A percentile compares a stretch with the other conserved stretches of the same genome.
Conservation (phyloP, 2,113 vertebrate species). For the Cyphomyrus plagiostoma region DNA sequence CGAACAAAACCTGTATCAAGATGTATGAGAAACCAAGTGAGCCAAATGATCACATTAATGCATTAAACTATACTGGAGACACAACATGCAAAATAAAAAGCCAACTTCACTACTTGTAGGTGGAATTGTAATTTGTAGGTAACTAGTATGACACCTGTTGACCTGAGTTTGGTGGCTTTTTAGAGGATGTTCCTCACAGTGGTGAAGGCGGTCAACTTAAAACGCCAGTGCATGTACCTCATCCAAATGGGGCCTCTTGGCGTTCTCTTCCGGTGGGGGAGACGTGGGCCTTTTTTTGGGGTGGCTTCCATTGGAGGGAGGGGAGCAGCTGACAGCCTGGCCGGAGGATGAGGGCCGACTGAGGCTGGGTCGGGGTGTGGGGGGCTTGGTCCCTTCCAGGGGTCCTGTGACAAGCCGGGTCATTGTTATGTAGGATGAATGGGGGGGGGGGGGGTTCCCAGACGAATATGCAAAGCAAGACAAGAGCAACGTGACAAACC, state of each 20-base stretch:
- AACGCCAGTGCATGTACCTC: conserved; percentile 51
- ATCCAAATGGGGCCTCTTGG: conserved; percentile 67
- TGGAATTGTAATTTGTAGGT: background rate
- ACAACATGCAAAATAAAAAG: background rate
- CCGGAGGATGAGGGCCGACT: conserved; percentile 61
- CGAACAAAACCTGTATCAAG: background rate
- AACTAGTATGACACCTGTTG: background rate
- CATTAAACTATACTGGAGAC: background rate
- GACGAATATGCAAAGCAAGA: background rate
- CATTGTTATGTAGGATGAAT: conserved; percentile 30
- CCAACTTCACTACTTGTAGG: background rate
- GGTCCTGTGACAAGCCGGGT: conserved; percentile 47
- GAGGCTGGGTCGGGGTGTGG: conserved; percentile 62
- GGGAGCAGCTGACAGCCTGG: conserved; percentile 61
- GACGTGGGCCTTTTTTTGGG: conserved; percentile 65
- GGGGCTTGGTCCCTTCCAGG: conserved; percentile 68
- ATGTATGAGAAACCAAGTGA: background rate
- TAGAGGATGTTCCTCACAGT: background rate
- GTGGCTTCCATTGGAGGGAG: conserved; percentile 60
- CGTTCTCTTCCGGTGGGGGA: conserved; percentile 61
- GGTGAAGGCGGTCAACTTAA: background rate
- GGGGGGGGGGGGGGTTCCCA: background rate
- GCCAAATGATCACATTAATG: background rate
- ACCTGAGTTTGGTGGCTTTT: background rate
- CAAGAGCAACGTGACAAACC: conserved; percentile 41